Evolutionary conservation across 2,888 invertebrate genomes (phyloP), one percentile per base, ranked within the genome.

Genomic region (Conus canariensis): DNA sequence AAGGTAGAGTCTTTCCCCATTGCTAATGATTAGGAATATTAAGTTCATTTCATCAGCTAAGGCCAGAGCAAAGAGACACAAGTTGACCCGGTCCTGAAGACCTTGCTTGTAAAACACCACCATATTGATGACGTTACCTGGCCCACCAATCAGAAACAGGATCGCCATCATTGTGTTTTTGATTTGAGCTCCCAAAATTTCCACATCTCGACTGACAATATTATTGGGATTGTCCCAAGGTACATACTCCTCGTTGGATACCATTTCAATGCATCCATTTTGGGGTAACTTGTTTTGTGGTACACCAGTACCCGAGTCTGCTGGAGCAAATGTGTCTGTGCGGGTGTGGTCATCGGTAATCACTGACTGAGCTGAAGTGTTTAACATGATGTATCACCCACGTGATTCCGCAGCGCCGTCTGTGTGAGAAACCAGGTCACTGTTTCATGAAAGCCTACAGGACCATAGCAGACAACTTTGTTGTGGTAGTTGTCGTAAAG

Each of bases 21-120:
- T n/a, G 58, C 19, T 2, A 83, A 58, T 4, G 7, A 83, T 83
- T 0, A n/a, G 0, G 19, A 19, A 22, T 7, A 19, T 58, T 7
- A 83, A 7, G 58, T 56, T 58, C 2, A 83, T 16, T 16, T 22
- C 58, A 12, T 83, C 83, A 58, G 83, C 83, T 4, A 83, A 59
- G 58, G 83, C 56, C 83, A 83, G 59, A 25, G 83, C 83, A 22
- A 83, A 83, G 58, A 83, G 83, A 83, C 83, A 83, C 83, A 83
- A 8, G 83, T 83, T 83, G 56, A 83, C 83, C 3, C 83, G 83
- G 22, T 83, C 83, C 58, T 59, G 56, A 22, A 83, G 58, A 12
- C 83, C 83, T 25, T 83, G 58, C 10, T 83, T 83, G 83, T 58
- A 83, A 25, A 83, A 83, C 58, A 83, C 83, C 58, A 58, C 83